Percentiles rank a stretch among this genome's conserved stretches.
Evolutionary conservation across 23 tunicate genomes (phyloP).

Genomic region (Styela clava): DNA sequence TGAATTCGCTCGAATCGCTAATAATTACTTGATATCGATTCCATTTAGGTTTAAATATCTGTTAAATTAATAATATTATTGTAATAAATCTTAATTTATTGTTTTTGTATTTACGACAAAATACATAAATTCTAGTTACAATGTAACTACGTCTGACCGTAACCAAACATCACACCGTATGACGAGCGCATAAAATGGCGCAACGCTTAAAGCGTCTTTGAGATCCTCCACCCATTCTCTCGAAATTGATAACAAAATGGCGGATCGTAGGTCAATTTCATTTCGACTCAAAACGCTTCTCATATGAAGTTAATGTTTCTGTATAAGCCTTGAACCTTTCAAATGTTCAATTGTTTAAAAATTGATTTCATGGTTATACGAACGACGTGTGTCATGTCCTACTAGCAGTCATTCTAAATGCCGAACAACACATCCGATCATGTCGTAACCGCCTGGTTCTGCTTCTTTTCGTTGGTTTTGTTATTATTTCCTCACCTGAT

Average conservation of each 20-base stretch:
- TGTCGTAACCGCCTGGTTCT: background rate
- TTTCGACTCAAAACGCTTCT: too few relatives aligned
- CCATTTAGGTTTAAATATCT: too few relatives aligned
- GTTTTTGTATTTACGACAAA: too few relatives aligned
- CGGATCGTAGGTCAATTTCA: background rate
- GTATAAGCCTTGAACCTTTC: background rate
- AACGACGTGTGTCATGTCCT: background rate
- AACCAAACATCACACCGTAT: background rate
- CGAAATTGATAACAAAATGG: constrained; percentile 9
- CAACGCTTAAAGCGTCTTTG: background rate
- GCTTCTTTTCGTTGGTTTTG: background rate
- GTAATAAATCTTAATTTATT: too few relatives aligned
- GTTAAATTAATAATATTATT: too few relatives aligned
- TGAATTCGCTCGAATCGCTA: too few relatives aligned
- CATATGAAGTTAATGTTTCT: background rate
- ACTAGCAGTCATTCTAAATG: background rate
- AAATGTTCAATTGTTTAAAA: background rate
- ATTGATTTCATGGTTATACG: constrained; percentile 1
- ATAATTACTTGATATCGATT: too few relatives aligned
- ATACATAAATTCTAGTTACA: too few relatives aligned
- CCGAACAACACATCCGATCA: background rate
- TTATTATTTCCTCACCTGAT: background rate
- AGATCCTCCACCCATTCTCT: background rate
- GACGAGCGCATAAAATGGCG: background rate
- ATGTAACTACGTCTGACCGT: background rate